Evolutionary conservation across 1,140 invertebrate genomes (phyloP), one percentile per base, ranked within the genome.

Genomic region (Bathynomus jamesi): DNA sequence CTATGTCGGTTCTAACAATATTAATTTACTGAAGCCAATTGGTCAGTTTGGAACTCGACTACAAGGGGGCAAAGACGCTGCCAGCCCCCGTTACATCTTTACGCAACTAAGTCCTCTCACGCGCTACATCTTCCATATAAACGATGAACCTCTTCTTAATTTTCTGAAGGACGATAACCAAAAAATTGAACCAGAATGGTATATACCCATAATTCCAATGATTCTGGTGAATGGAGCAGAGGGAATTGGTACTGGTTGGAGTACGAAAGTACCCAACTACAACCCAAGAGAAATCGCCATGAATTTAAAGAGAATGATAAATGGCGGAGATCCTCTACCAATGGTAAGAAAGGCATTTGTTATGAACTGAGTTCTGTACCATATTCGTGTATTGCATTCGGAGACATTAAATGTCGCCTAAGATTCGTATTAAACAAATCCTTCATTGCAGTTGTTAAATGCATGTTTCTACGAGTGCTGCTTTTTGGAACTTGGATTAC

Each of bases 221-320:
- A 87, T 99, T 17, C 83, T 99, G 28, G 91, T 99, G 0, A 99
- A 99, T 82, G 97, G 97, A 13, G 92, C 95, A 65, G 95, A 98
- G 78, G 97, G 97, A 76, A 99, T 99, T 79, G 97, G 97, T 29
- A 99, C 97, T 2, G 97, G 96, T 28, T 99, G 96, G 96, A 96
- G 95, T 83, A 99, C 97, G 0, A 97, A 95, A 82, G 92, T 99
- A 80, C 92, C 93, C 0, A 99, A 98, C 81, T 95, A 94, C 80
- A 95, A 99, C 85, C 93, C 95, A 0, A 84, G 94, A 71, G 95
- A 99, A 74, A 89, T 99, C 70, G 89, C 96, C 27, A 83, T 86
- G 27, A 98, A 98, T 82, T 80, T 99, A 3, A 88, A 87, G 67
- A 82, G 85, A 62, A 87, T 99, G 88, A 85, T 99, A 69, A 87